phyloP scores from a whole-genome alignment of 2,113 vertebrate genomes.

The Zosterops pallidus region DNA sequence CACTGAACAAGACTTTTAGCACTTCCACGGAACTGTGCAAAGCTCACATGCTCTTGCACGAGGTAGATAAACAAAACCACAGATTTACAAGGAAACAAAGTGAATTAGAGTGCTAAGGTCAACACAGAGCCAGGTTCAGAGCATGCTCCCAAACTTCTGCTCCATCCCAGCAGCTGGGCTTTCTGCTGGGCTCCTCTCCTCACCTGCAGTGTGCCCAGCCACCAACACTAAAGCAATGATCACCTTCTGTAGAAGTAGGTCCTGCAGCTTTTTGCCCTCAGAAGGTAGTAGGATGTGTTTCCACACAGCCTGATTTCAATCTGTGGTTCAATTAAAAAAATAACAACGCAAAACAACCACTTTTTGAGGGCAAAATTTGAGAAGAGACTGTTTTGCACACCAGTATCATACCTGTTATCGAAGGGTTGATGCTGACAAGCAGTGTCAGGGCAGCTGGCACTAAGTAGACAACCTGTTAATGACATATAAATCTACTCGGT shows the following conservation, averaged over 20 bases:
- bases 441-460: conserved; percentile 83
- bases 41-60: neutral
- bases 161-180: neutral
- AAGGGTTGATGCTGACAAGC: conserved; percentile 76
- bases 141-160: neutral
- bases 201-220: neutral
- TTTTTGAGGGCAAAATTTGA: neutral
- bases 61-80: neutral
- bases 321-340: neutral
- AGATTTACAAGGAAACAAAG: neutral
- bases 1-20: neutral
- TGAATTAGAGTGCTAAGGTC: neutral
- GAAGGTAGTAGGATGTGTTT: neutral
- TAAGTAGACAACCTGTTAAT: conserved; percentile 80
- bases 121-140: neutral
- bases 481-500: neutral
- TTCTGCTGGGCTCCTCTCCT: neutral
- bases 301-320: neutral
- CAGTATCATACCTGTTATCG: conserved; percentile 82
- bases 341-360: neutral
- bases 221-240: neutral
- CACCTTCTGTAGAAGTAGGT: neutral
- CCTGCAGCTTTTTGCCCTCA: neutral
- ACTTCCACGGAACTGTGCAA: neutral
- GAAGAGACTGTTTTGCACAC: neutral